These are phyloP conservation scores for Alcis repandata DNA, from an alignment of 2,888 invertebrate genomes.

Conservation along the genomic window DNA sequence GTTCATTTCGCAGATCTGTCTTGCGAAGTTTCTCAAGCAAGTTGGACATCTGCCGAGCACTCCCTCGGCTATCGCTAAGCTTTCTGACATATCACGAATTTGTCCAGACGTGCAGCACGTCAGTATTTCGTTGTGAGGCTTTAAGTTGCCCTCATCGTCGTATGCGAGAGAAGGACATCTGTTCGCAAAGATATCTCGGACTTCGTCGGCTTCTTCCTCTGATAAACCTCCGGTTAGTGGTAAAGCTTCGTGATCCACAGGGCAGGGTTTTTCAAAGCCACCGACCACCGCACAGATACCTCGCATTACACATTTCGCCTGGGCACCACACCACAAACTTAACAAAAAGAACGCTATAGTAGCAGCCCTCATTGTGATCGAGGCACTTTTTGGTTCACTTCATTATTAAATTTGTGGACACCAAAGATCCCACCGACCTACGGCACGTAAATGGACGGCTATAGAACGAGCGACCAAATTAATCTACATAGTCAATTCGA, in stretches of 20 bases:
- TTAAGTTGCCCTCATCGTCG: slow-evolving; percentile 68
- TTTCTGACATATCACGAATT: slow-evolving; percentile 80
- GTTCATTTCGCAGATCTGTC: slow-evolving; percentile 92
- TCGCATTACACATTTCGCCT: slow-evolving; percentile 69
- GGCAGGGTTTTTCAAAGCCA: slow-evolving; percentile 64
- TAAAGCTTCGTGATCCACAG: slow-evolving; percentile 56
- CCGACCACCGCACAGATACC: slow-evolving; percentile 62
- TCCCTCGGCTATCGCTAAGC: slow-evolving; percentile 88
- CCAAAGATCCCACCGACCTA: slow-evolving; percentile 16
- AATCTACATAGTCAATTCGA: slow-evolving; percentile 60
- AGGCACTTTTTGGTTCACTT: slow-evolving; percentile 30
- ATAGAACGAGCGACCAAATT: slow-evolving; percentile 45
- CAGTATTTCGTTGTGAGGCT: slow-evolving; percentile 67
- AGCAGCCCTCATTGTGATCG: slow-evolving; percentile 58
- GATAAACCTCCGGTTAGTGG: slow-evolving; percentile 62
- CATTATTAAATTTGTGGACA: slow-evolving; percentile 35
- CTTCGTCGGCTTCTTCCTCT: slow-evolving; percentile 66
- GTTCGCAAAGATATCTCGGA: slow-evolving; percentile 70
- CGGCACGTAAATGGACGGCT: slow-evolving; percentile 48
- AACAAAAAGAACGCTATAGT: slow-evolving; percentile 51
- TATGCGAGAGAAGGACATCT: slow-evolving; percentile 88
- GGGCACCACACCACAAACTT: slow-evolving; percentile 58
- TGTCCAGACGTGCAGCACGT: slow-evolving; percentile 89
- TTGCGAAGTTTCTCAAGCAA: slow-evolving; percentile 92
- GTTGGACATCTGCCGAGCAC: slow-evolving; percentile 93